Evolutionary conservation across 2,888 invertebrate genomes (phyloP).

Genomic region (Agrochola lychnidis): DNA sequence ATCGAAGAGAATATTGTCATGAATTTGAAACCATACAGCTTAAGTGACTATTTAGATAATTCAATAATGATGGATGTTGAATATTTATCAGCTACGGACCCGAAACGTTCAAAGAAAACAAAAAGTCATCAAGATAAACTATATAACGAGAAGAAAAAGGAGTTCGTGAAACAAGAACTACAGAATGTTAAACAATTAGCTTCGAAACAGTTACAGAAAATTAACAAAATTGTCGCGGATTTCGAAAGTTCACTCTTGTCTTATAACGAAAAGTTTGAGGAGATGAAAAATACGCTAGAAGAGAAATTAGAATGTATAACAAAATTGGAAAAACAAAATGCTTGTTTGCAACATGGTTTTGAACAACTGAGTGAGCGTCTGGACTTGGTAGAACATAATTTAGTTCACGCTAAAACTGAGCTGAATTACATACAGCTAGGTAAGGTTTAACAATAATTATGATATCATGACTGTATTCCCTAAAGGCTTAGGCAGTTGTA

Average conservation of each 20-base stretch:
- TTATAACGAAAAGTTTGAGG: neutral
- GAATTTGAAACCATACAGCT: neutral
- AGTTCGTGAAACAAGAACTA: constrained; percentile 1
- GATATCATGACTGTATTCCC: neutral
- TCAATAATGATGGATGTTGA: neutral
- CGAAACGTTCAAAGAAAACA: neutral
- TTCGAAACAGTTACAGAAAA: neutral
- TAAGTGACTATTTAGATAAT: neutral
- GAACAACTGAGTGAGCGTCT: neutral
- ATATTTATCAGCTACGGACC: neutral
- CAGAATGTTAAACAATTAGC: neutral
- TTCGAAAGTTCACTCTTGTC: neutral
- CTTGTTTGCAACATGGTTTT: neutral
- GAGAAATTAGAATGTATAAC: neutral
- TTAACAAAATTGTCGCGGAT: neutral
- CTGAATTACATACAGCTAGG: constrained; percentile 4
- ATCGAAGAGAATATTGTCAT: neutral
- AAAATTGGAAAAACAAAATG: constrained; percentile 4
- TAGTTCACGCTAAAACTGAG: neutral
- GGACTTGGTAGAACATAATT: neutral
- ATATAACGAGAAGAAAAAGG: neutral
- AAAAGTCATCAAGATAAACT: no score
- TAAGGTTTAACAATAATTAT: neutral
- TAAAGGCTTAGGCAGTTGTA: no score
- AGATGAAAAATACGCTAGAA: neutral